Evolutionary conservation across 2,113 vertebrate genomes (phyloP), one percentile per base, ranked within the genome.

Genomic region (Anas platyrhynchos): DNA sequence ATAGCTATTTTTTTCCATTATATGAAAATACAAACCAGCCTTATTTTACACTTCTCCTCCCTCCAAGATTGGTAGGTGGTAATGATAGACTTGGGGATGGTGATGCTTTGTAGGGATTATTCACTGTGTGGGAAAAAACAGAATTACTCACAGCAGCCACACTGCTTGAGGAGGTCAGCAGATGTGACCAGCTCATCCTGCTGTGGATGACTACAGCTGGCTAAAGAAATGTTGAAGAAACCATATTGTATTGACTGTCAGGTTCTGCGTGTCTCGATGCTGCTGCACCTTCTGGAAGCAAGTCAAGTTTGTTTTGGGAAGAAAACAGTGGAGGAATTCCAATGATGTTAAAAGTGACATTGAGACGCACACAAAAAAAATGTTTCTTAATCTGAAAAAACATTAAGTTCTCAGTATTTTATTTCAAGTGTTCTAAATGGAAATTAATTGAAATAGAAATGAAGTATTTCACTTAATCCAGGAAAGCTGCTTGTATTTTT

Each of bases 131-230:
- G 93, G 74, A 87, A 95, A 96, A 83, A 4, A 0, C 55, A 91
- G 81, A 75, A 80, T 93, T 87, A 80, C 63, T 93, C 77, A 81
- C 31, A 87, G 56, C 77, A 94, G 75, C 89, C 81, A 55, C 69
- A 44, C 26, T 46, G 16, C 52, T 94, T 61, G 23, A 44, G 50
- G 89, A 92, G 83, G 88, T 96, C 93, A 88, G 86, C 88, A 95
- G 92, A 94, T 94, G 83, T 88, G 96, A 94, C 68, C 91, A 88
- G 36, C 90, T 93, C 83, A 86, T 91, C 72, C 75, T 88, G 74
- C 87, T 66, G 34, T 66, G 69, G 86, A 58, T 69, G 80, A 88
- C 0, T 27, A 67, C 61, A 81, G 61, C 80, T 94, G 80, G 48
- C 66, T n/a, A 81, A 32, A 91, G 92, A 82, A 88, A 81, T 4